phyloP scores from a whole-genome alignment of 2,113 vertebrate genomes.

The Coptodon rendalli region DNA sequence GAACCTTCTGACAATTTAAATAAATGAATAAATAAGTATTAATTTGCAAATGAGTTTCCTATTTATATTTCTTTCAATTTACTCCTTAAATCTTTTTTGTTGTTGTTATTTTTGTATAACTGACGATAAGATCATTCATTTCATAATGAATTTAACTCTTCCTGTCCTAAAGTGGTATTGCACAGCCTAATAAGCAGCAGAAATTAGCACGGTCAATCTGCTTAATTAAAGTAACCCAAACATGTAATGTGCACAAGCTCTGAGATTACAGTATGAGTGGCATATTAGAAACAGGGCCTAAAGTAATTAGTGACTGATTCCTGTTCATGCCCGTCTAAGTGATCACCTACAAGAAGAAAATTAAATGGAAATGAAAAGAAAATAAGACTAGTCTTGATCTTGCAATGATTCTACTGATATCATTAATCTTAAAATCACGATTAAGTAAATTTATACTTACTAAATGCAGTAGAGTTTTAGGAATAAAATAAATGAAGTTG shows the following conservation, averaged over 20 bases:
- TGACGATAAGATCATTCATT: neutral
- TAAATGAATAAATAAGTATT: neutral
- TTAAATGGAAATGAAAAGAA: neutral
- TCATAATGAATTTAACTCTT: neutral
- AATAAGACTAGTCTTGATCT: neutral
- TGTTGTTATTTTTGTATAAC: neutral
- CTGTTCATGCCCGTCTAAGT: neutral
- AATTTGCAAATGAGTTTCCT: neutral
- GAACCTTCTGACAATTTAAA: fast-evolving
- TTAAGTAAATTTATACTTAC: neutral
- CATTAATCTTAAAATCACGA: neutral
- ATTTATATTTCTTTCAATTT: neutral
- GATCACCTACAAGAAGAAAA: neutral
- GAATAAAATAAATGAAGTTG: neutral
- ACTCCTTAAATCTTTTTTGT: neutral
- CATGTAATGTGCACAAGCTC: neutral
- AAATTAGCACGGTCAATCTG: neutral
- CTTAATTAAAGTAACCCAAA: neutral
- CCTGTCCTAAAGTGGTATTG: neutral
- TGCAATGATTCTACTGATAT: neutral
- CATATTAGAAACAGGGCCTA: neutral
- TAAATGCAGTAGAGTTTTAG: neutral
- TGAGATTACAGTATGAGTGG: neutral
- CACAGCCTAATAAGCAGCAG: neutral
- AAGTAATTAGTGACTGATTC: neutral